Conservation (phyloP, 2,888 invertebrate genomes). For the Eristalinus sepulchralis region DNA sequence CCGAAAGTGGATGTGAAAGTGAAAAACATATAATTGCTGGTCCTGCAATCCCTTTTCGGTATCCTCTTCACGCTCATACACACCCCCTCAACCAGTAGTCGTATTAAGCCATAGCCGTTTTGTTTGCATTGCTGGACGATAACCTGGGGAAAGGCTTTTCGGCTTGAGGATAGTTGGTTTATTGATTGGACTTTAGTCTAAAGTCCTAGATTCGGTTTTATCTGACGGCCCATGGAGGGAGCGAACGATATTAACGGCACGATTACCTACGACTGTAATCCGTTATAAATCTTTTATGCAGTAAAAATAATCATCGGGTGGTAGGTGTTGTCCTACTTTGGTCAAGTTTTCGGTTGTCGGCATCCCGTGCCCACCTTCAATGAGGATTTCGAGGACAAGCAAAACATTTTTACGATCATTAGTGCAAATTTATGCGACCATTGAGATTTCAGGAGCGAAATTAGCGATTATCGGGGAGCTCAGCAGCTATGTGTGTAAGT, state of each 20-base stretch:
- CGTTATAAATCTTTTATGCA: conserved; percentile 56
- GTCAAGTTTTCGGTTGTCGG: conserved; percentile 25
- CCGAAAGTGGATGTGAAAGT: conserved; percentile 59
- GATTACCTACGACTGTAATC: conserved; percentile 55
- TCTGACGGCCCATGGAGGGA: conserved; percentile 17
- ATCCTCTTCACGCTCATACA: conserved; percentile 29
- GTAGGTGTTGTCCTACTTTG: conserved; percentile 30
- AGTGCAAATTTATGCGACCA: conserved; percentile 58
- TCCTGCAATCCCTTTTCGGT: conserved; percentile 54
- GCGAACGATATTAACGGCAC: conserved; percentile 38
- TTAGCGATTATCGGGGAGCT: conserved; percentile 43
- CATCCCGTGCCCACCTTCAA: conserved; percentile 42
- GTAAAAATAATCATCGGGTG: conserved; percentile 50
- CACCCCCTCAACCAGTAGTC: background rate
- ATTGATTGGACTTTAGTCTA: conserved; percentile 42
- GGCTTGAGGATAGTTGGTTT: conserved; percentile 29
- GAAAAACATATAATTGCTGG: conserved; percentile 65
- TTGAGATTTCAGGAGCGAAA: conserved; percentile 52
- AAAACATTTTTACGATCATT: conserved; percentile 66
- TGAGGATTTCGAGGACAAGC: conserved; percentile 42
- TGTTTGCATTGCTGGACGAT: conserved; percentile 36
- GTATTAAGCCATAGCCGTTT: conserved; percentile 1
- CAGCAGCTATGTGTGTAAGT: conserved; percentile 1
- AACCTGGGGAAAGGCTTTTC: conserved; percentile 21
- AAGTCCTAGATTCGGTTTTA: conserved; percentile 29